Evolutionary conservation across 2,888 invertebrate species (phyloP), one percentile per base, ranked within the genome.

Genomic region (Athalia rosae): DNA sequence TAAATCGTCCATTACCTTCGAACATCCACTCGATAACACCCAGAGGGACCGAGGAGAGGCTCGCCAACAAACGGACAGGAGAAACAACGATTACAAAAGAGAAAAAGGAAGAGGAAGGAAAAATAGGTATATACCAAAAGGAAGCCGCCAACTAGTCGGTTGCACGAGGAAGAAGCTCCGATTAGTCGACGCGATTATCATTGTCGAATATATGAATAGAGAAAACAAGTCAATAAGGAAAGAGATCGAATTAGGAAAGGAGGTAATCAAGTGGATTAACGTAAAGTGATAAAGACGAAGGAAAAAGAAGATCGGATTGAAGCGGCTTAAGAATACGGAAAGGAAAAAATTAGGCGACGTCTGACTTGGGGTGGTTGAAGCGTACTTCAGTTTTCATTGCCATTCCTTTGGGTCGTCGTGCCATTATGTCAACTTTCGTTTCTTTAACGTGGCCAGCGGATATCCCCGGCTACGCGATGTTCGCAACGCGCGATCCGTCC

Each of bases 371-470:
- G 28, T 28, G 28, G 28, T 28, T 28, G 28, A 28, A 28, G 28
- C 28, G 28, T 28, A 28, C 28, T 28, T 28, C 28, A 28, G 28
- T 53, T n/a, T 53, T 7, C 9, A 53, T 11, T n/a, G 9, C 7
- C 15, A 15, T 4, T 61, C 61, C 61, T 61, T 61, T 59, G 6
- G 66, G 58, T 8, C 76, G 50, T 43, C 76, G 78, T 80, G 61
- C 13, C 81, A 76, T 64, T 66, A 81, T 82, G 81, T 82, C 80
- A 79, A 73, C 76, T 71, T 79, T 77, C 78, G 78, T 82, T 81
- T 79, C 67, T 76, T 71, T 78, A 76, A 77, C 76, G 78, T 76
- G 69, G 71, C 48, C 77, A 80, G 79, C 69, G 69, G 79, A 82
- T 78, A 77, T 76, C 63, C 77, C 64, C 77, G 74, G 64, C 28